Conservation (phyloP, 2,797 vertebrate genomes). For the Erpetoichthys calabaricus region DNA sequence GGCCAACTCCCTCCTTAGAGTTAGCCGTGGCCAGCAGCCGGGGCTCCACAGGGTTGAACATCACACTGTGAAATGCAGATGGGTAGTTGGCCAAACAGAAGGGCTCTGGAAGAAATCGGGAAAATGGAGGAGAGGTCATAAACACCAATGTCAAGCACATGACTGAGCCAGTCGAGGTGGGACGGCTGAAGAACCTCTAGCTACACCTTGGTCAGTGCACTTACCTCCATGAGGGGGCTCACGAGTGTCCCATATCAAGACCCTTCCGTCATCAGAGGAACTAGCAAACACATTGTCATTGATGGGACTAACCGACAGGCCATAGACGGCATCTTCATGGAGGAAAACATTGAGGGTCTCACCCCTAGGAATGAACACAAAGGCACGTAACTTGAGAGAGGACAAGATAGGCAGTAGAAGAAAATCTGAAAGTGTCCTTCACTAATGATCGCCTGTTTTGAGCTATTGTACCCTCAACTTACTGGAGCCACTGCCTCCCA, state of each 20-base stretch:
- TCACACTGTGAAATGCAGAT: slow-evolving; percentile 96
- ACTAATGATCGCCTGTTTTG: not conserved
- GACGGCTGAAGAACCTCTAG: not conserved
- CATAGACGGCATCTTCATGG: slow-evolving; percentile 92
- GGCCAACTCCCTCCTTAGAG: slow-evolving; percentile 94
- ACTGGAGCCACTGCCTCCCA: no score
- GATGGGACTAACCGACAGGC: slow-evolving; percentile 89
- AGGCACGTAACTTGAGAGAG: slow-evolving; percentile 7
- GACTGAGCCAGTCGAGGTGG: not conserved
- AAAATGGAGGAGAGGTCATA: slow-evolving; percentile 11
- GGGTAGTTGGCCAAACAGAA: slow-evolving; percentile 97
- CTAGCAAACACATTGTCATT: slow-evolving; percentile 97
- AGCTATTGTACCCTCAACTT: not conserved
- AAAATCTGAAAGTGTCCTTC: not conserved
- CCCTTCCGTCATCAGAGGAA: slow-evolving; percentile 89
- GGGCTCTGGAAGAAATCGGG: slow-evolving; percentile 58
- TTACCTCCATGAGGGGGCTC: slow-evolving; percentile 86
- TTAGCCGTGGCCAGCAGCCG: slow-evolving; percentile 91
- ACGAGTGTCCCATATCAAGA: slow-evolving; percentile 94
- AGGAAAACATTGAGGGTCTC: slow-evolving; percentile 92
- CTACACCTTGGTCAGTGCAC: not conserved
- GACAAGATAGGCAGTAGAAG: slow-evolving; percentile 12
- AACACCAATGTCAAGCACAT: not conserved
- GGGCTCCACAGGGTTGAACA: slow-evolving; percentile 96
- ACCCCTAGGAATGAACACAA: slow-evolving; percentile 45